Base-by-base conservation (phyloP, 2,888 invertebrate genomes). In the Machimus rusticus region DNA sequence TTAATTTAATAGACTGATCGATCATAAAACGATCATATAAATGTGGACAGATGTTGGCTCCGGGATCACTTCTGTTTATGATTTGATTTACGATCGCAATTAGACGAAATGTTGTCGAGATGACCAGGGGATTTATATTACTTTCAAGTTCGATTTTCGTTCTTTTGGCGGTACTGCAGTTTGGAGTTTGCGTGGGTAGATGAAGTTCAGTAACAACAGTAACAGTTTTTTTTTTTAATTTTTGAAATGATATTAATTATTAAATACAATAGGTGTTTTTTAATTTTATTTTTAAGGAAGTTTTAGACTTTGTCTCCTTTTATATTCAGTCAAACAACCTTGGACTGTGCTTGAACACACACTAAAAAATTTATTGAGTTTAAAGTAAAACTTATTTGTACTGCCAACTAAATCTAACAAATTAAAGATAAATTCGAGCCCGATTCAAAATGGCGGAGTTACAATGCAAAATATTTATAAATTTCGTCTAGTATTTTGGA, bases 1-100 rank as follows among this genome's bases (percentile, higher is more conserved):
- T 81, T 87, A 87, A 87, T 79, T 87, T 87, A 87, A 87, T 87
- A 87, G 79, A 79, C 87, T 81, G 87, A 87, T 87, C 87, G 81
- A 87, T 87, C 87, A 87, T 87, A 87, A 87, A 87, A 87, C 74
- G 87, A 81, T 87, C 87, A 76, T 87, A 87, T 82, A 82, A 82
- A 84, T 87, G 84, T 87, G 76, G 84, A 87, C 87, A 87, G 87
- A 87, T 87, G 87, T 87, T 87, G 31, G 76, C 37, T 51, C 66
- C 66, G 55, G 55, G 76, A 87, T 87, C 84, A 87, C 87, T 87
- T 87, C 87, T 87, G 87, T 87, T 82, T 82, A 77, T 28, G 28
- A 84, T 51, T 55, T 87, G 87, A 87, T 87, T 87, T 87, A 87
- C 37, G 87, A 34, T 76, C 77, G 57, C 76, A 37, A 84, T 87